Conservation (phyloP, 2,113 vertebrate species). For the Notiomystis cincta region DNA sequence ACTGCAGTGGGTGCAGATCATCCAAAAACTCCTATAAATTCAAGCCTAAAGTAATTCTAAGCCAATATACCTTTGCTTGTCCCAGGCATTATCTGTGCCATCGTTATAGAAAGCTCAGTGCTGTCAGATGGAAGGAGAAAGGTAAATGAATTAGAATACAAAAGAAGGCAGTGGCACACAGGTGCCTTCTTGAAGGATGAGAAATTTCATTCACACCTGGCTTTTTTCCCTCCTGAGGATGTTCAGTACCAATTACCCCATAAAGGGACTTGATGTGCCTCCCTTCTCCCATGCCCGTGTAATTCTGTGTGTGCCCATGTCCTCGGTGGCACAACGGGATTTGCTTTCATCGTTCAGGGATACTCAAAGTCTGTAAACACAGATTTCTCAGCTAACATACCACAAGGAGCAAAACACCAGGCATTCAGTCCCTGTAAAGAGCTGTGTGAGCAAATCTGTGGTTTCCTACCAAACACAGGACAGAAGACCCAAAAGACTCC, state of each 20-base stretch:
- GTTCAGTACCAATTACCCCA: not conserved
- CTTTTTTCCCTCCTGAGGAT: not conserved
- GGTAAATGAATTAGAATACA: not conserved
- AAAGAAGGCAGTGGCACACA: not conserved
- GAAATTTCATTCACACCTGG: not conserved
- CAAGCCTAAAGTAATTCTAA: not conserved
- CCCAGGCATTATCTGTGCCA: not conserved
- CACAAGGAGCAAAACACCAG: not conserved
- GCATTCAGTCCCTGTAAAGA: not conserved
- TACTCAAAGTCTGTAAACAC: not conserved
- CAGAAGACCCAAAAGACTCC: not conserved
- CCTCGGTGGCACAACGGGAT: accelerated
- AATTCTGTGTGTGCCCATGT: not conserved
- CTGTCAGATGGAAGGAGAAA: not conserved
- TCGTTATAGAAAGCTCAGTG: not conserved
- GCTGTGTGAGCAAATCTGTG: not conserved
- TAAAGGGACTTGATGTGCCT: no score
- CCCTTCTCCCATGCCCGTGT: accelerated
- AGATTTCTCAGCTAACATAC: not conserved
- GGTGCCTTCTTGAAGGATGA: not conserved
- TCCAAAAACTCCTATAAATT: not conserved
- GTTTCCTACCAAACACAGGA: not conserved
- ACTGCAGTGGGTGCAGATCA: not conserved
- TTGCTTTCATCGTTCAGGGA: not conserved
- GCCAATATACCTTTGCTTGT: not conserved